Evolutionary conservation across 2,888 invertebrate species (phyloP).

Genomic region (Harpalus rufipes): DNA sequence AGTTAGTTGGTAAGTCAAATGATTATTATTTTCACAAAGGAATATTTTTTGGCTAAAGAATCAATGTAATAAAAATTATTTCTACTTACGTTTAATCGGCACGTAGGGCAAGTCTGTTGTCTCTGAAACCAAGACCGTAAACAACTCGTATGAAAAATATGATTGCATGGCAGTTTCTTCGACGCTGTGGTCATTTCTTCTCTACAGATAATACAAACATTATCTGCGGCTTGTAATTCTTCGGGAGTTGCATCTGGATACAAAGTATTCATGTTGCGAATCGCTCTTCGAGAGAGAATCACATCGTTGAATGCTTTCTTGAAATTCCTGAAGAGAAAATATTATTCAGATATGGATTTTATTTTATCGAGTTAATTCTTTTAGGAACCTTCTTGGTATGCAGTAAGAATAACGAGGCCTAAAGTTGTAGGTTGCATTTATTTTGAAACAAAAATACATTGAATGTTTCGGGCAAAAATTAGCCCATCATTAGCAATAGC

Average conservation of each 20-base stretch:
- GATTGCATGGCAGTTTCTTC: conserved; percentile 98
- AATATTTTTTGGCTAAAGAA: not conserved
- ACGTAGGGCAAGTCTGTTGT: conserved; percentile 99
- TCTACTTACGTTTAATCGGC: conserved; percentile 88
- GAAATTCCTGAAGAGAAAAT: conserved; percentile 83
- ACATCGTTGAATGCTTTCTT: conserved; percentile 99
- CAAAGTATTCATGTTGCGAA: conserved; percentile 98
- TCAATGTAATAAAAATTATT: not conserved
- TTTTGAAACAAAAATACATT: no score
- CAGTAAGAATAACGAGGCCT: not conserved
- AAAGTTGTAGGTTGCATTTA: no score
- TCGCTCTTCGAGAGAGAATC: conserved; percentile 96
- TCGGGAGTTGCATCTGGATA: conserved; percentile 97
- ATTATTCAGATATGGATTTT: no score
- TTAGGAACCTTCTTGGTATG: no score
- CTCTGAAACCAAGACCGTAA: conserved; percentile 99
- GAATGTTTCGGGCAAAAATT: not conserved
- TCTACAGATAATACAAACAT: conserved; percentile 99
- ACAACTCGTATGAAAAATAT: conserved; percentile 99
- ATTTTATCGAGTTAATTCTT: no score
- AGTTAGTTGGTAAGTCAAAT: not conserved
- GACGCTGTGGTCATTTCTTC: conserved; percentile 86
- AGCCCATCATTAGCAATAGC: no score
- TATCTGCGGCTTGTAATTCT: conserved; percentile 94
- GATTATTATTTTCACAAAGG: not conserved